Evolutionary conservation across 2,797 vertebrate species (phyloP).

Genomic region (Fundulus diaphanus): DNA sequence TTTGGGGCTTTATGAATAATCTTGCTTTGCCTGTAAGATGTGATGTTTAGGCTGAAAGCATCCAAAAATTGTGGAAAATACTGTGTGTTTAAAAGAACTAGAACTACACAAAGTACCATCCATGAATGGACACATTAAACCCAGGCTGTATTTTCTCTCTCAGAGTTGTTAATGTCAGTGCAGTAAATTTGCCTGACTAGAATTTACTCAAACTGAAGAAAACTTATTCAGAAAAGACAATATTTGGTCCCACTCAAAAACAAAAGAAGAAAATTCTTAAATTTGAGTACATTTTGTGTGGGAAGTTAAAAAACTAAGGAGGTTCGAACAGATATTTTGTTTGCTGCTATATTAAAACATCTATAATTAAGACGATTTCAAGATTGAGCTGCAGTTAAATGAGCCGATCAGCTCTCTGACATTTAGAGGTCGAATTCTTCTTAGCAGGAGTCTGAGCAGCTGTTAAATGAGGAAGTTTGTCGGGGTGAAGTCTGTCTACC

Average conservation of each 20-base stretch:
- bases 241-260: too few relatives aligned
- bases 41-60: neutral
- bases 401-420: neutral
- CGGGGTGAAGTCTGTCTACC: conserved; percentile 12
- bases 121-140: neutral
- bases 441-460: conserved; percentile 5
- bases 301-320: too few relatives aligned
- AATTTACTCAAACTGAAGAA: too few relatives aligned
- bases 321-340: neutral
- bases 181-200: too few relatives aligned
- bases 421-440: conserved; percentile 5
- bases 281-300: too few relatives aligned
- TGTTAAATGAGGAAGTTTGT: conserved; percentile 20
- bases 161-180: neutral
- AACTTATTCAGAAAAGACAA: too few relatives aligned
- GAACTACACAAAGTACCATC: neutral
- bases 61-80: neutral
- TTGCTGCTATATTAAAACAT: neutral
- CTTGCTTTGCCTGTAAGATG: neutral
- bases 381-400: too few relatives aligned
- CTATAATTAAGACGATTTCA: conserved; percentile 2
- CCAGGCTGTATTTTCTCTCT: neutral
- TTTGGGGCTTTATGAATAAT: neutral
- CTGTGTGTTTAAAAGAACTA: neutral
- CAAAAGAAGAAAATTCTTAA: too few relatives aligned